Base-by-base conservation (phyloP, 2,888 invertebrate genomes). In the Oeneis ivallda region DNA sequence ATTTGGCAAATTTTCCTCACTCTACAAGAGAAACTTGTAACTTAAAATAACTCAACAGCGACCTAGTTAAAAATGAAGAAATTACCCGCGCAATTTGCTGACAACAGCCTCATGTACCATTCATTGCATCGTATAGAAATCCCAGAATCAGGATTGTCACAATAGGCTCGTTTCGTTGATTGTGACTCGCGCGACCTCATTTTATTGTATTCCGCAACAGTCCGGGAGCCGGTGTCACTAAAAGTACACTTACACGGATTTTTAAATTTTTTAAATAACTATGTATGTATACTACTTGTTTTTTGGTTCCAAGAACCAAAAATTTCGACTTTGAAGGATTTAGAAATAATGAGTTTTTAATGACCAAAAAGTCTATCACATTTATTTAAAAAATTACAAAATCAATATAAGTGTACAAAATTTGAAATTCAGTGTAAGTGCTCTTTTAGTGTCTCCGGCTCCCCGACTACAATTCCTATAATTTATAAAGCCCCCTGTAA, bases 111-210 rank as follows among this genome's bases (percentile, higher is more conserved):
- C 39, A 41, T 39, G 34, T 54, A 39, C 54, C 15, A 39, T 41
- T 76, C 73, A 75, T 76, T 77, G 75, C 70, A 74, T 72, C 72
- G 70, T 71, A 77, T 75, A 73, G 75, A 79, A 79, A 72, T 74
- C 71, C 71, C 70, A 71, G 68, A 73, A 74, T 76, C 71, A 72
- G 74, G 75, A 73, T 76, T 75, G 72, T 75, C 76, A 86, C 86
- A 87, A 87, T 83, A 70, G 82, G 70, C 73, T 79, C 81, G 80
- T 82, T 80, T 72, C 71, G 75, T 78, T 82, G 83, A 86, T 86
- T 84, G 56, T 39, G 54, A 11, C 39, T 13, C 17, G 80, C 75
- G 73, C 74, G 77, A 74, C 74, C 76, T 77, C 76, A 75, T 79
- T 78, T 79, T 78, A 85, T 83, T 84, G 83, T 83, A 73, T 70